Evolutionary conservation across 2,888 invertebrate genomes (phyloP).

Genomic region (Drosophila emarginata): DNA sequence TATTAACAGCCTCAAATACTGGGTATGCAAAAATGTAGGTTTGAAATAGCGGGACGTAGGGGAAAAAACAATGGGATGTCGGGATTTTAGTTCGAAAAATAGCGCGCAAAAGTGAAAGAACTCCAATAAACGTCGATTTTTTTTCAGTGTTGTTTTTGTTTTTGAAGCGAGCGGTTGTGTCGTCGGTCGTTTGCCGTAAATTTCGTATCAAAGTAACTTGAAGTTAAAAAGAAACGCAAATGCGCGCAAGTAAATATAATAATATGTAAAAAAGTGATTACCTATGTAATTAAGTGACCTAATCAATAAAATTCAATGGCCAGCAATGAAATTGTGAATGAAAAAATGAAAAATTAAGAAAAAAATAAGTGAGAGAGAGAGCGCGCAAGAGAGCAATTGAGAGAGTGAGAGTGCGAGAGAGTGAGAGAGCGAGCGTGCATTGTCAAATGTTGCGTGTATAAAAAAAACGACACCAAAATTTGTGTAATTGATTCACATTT

Average conservation of each 20-base stretch:
- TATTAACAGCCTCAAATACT: no score
- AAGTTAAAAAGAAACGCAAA: background rate
- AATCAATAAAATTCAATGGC: background rate
- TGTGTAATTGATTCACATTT: conserved; percentile 73
- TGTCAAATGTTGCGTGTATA: conserved; percentile 66
- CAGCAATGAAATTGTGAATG: conserved; percentile 1
- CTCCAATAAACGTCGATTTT: background rate
- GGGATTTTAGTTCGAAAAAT: no score
- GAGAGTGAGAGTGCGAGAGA: conserved; percentile 23
- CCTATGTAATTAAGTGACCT: background rate
- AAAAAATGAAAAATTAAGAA: background rate
- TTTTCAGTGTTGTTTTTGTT: background rate
- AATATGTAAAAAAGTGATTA: background rate
- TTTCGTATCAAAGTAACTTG: background rate
- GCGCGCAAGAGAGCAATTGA: conserved; percentile 31
- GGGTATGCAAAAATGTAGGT: no score
- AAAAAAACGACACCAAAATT: conserved; percentile 67
- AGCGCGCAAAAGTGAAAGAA: no score
- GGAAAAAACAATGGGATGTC: no score
- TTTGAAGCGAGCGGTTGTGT: background rate
- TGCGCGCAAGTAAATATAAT: background rate
- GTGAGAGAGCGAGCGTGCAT: conserved; percentile 20
- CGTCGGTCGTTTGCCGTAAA: background rate
- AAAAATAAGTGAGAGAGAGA: conserved; percentile 30
- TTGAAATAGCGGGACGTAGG: no score